phyloP scores from a whole-genome alignment of 2,113 vertebrate genomes.

The Neogale vison region DNA sequence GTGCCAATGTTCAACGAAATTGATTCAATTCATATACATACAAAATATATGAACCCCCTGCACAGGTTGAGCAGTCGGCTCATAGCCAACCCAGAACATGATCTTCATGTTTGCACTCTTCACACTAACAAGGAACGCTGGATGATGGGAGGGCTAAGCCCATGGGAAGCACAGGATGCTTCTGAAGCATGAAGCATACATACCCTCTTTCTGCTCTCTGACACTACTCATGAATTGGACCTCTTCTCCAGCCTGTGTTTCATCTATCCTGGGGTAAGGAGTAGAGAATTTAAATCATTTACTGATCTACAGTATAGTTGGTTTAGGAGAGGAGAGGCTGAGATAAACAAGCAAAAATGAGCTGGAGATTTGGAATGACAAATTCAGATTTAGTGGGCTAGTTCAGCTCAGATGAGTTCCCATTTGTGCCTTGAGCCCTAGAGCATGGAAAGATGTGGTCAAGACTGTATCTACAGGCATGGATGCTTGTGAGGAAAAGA shows the following conservation, averaged over 20 bases:
- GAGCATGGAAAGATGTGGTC: background rate
- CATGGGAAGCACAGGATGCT: no score
- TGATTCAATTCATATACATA: no score
- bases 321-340: background rate
- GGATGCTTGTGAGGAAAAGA: background rate
- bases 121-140: accelerated
- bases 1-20: background rate
- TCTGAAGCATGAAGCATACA: accelerated
- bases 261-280: background rate
- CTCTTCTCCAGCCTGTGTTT: background rate
- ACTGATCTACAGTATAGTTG: no score
- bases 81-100: background rate
- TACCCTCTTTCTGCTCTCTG: background rate
- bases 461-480: accelerated
- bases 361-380: accelerated
- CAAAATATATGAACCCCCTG: background rate
- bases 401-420: accelerated
- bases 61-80: background rate
- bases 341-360: background rate
- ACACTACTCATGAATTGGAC: background rate
- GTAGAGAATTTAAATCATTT: background rate
- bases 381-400: accelerated
- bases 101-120: no score
- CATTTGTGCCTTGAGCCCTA: accelerated
- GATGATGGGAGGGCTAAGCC: background rate